These are phyloP conservation scores for Saguinus midas DNA, from an alignment of 2,113 vertebrate species.

Conservation along the genomic window DNA sequence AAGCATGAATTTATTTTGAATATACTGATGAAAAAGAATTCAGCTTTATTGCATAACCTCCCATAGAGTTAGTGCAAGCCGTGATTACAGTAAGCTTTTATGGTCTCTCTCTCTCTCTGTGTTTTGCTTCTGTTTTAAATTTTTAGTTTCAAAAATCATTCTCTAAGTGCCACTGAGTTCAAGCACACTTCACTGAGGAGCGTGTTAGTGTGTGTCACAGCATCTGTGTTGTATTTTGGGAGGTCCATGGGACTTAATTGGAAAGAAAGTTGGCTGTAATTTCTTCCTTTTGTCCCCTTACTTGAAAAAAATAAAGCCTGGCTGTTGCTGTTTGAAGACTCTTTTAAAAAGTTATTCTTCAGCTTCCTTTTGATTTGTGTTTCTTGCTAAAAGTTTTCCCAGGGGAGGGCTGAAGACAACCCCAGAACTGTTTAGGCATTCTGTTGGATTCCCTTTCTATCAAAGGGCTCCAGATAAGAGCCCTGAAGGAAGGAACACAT, in stretches of 20 bases:
- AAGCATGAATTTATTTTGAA: conserved; percentile 37
- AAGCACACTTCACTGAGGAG: background rate
- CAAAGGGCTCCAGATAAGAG: conserved; percentile 58
- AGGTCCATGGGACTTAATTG: conserved; percentile 42
- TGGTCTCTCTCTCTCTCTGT: background rate
- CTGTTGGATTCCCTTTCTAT: conserved; percentile 54
- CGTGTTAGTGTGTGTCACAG: background rate
- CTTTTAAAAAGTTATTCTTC: background rate
- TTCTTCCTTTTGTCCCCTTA: conserved; percentile 32
- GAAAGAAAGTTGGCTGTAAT: conserved; percentile 64
- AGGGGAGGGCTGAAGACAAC: conserved; percentile 15
- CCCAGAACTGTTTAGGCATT: background rate
- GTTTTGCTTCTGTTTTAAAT: background rate
- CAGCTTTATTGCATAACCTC: conserved; percentile 30
- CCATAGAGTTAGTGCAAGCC: background rate
- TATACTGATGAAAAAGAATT: conserved; percentile 25
- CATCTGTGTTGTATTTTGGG: conserved; percentile 56
- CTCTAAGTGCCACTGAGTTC: background rate
- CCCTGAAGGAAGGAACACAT: conserved; percentile 31
- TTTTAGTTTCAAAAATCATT: conserved; percentile 38
- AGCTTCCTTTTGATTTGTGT: conserved; percentile 49
- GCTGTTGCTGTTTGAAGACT: conserved; percentile 46
- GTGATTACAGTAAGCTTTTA: conserved; percentile 3
- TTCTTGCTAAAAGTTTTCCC: conserved; percentile 63
- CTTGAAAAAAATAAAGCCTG: conserved; percentile 62